These are phyloP conservation scores for Lutjanus argentimaculatus DNA, from an alignment of 2,797 vertebrate species.

Conservation along the genomic window DNA sequence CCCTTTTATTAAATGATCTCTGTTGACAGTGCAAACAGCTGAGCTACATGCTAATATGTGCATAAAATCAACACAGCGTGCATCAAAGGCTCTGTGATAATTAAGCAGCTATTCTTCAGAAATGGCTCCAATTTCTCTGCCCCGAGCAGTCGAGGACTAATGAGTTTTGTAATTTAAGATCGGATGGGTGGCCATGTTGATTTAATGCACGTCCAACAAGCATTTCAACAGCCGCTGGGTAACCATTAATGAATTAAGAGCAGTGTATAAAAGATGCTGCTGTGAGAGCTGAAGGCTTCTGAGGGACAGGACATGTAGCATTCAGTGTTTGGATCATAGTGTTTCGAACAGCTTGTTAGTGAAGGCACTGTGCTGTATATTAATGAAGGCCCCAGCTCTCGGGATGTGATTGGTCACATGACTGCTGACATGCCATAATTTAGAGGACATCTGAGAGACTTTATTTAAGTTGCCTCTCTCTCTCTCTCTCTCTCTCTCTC, in stretches of 20 bases:
- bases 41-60: slow-evolving; percentile 34
- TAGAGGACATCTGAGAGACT: not conserved
- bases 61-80: slow-evolving; percentile 9
- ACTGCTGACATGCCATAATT: slow-evolving; percentile 12
- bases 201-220: slow-evolving; percentile 37
- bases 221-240: slow-evolving; percentile 17
- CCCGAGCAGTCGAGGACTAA: slow-evolving; percentile 22
- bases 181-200: slow-evolving; percentile 33
- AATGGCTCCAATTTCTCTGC: slow-evolving; percentile 12
- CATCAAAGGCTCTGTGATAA: slow-evolving; percentile 47
- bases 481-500: too few relatives aligned
- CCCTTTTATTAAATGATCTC: slow-evolving; percentile 13
- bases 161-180: slow-evolving; percentile 43
- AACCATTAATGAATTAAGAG: slow-evolving; percentile 39
- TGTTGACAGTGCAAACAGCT: slow-evolving; percentile 27
- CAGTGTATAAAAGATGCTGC: not conserved
- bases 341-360: slow-evolving; percentile 11
- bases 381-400: slow-evolving; percentile 15
- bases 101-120: slow-evolving; percentile 45
- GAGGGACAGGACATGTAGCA: not conserved
- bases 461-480: not conserved
- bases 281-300: slow-evolving; percentile 10
- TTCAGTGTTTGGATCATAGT: slow-evolving; percentile 4
- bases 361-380: not conserved
- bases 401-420: slow-evolving; percentile 4